Base-by-base conservation (phyloP, 1,140 invertebrate species). In the Ceratosolen fusciceps region DNA sequence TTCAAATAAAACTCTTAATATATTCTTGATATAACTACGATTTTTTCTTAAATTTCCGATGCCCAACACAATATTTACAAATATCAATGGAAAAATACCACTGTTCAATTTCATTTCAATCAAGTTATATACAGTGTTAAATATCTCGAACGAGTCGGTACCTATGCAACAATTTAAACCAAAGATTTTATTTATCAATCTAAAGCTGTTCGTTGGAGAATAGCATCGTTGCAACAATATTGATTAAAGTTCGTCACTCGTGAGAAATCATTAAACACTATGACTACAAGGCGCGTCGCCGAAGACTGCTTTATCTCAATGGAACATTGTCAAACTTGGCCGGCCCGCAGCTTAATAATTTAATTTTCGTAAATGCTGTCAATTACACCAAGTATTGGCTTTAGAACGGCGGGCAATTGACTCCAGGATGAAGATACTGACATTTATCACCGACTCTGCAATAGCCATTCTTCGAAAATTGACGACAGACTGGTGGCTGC, bases 401-500 rank as follows among this genome's bases (percentile, higher is more conserved):
- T 89, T 83, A 90, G 83, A 88, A 90, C 31, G 89, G 90, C 34
- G 92, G 92, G 83, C 92, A 92, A 88, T 94, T 94, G 21, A 93
- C 92, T 79, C 93, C 93, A 31, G 94, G 94, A 91, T 96, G 95
- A 82, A 96, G 88, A 86, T 94, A 96, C 68, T 93, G 92, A 87
- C 95, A 96, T 82, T 94, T 94, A 77, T 95, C 94, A 26, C 94
- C 94, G 84, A 94, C 92, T 74, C 95, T 90, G 88, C 95, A 96
- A 79, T 92, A 95, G 2, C 95, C 95, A 83, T 92, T 92, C 84
- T 94, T 94, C 84, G 94, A 93, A 84, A 95, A 95, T 84, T 95
- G 94, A 85, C 94, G 93, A 86, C 95, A 96, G 19, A 95, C 84
- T 8, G 88, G 86, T 0, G 88, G 89, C 31, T 90, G 87, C 73